A percentile compares a stretch with the other conserved stretches of the same genome.
phyloP scores from a whole-genome alignment of 1,140 invertebrate species.

The Calliopsis andreniformis region DNA sequence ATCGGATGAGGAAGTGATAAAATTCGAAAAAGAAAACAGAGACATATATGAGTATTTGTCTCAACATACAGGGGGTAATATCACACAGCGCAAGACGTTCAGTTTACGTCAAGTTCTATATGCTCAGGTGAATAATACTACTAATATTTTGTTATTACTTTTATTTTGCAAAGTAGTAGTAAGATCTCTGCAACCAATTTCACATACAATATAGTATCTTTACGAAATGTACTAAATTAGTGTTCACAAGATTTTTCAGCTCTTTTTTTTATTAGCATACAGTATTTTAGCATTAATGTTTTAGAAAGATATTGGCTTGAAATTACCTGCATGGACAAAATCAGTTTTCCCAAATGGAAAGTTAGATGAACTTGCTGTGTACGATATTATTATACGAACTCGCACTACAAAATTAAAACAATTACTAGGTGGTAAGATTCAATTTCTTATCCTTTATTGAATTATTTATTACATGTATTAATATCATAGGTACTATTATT shows the following conservation, averaged over 20 bases:
- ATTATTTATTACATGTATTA: background rate
- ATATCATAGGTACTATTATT: background rate
- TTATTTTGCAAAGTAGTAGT: background rate
- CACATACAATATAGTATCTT: no score
- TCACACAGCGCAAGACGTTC: background rate
- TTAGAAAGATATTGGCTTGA: conserved; percentile 28
- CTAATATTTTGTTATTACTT: background rate
- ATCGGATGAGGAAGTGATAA: background rate
- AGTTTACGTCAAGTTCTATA: background rate
- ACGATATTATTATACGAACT: conserved; percentile 12
- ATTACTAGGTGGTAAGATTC: conserved; percentile 15
- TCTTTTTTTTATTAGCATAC: no score
- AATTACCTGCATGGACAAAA: conserved; percentile 32
- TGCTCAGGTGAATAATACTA: conserved; percentile 13
- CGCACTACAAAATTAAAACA: conserved; percentile 7
- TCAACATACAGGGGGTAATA: conserved; percentile 6
- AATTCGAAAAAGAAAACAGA: background rate
- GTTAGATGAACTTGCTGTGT: background rate
- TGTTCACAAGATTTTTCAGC: no score
- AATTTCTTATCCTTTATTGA: background rate
- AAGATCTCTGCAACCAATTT: no score
- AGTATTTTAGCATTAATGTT: background rate
- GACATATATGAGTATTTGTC: conserved; percentile 8
- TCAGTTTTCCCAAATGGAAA: conserved; percentile 15
- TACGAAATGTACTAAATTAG: no score